phyloP scores from a whole-genome alignment of 2,113 vertebrate species.

The Argyrosomus japonicus region DNA sequence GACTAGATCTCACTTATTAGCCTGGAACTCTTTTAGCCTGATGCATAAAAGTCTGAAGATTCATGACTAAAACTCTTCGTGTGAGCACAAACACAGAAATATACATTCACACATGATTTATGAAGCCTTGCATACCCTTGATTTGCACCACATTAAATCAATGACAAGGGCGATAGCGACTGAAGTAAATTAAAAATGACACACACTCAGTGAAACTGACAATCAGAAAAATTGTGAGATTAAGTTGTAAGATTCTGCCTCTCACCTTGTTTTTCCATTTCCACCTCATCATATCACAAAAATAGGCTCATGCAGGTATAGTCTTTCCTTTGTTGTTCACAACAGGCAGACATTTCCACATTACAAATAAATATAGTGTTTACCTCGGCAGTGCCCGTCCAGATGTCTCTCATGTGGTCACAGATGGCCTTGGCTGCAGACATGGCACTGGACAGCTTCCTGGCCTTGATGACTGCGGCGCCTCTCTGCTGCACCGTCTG shows the following conservation, averaged over 20 bases:
- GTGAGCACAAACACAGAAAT: neutral
- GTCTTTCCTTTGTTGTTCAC: neutral
- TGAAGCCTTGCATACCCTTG: too few relatives aligned
- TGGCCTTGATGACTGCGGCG: constrained; percentile 94
- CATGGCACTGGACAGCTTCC: constrained; percentile 98
- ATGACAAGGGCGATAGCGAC: too few relatives aligned
- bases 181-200: too few relatives aligned
- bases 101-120: too few relatives aligned
- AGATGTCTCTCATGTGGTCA: constrained; percentile 96
- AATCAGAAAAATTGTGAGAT: too few relatives aligned
- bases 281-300: neutral
- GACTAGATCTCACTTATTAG: neutral
- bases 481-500: constrained; percentile 97
- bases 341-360: neutral
- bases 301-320: neutral
- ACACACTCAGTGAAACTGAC: too few relatives aligned
- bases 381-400: constrained; percentile 94
- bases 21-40: neutral
- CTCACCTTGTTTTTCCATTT: neutral
- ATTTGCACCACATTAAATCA: too few relatives aligned
- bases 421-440: constrained; percentile 98
- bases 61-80: neutral
- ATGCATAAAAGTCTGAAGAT: too few relatives aligned
- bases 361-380: constrained; percentile 23
- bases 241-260: neutral